Conservation (phyloP, 37 sponge, comb jelly and placozoan species). For the Halichondria panicea region DNA sequence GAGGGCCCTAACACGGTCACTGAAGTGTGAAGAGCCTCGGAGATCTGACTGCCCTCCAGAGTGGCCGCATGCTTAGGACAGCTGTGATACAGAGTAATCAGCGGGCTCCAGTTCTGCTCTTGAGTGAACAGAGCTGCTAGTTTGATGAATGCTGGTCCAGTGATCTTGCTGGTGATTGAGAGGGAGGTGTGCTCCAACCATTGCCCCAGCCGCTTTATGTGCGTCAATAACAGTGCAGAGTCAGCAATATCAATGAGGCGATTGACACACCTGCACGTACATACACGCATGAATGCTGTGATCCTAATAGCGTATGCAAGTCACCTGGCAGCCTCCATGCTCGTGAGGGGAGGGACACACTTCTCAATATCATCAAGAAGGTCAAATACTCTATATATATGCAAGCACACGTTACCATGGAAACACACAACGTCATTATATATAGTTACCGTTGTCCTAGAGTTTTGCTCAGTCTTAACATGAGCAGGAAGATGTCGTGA, state of each 20-base stretch:
- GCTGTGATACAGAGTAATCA: not conserved
- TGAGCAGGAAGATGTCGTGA: not conserved
- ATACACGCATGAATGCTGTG: not conserved
- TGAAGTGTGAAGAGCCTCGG: not conserved
- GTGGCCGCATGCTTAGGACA: not conserved
- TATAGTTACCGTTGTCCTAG: not conserved
- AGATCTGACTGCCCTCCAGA: not conserved
- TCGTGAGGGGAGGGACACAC: not conserved
- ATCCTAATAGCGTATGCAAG: not conserved
- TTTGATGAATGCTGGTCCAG: not conserved
- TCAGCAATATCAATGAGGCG: not conserved
- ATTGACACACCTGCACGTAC: not conserved
- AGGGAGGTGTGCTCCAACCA: constrained; percentile 1
- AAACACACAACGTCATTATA: not conserved
- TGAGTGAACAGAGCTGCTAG: not conserved
- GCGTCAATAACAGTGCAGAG: not conserved
- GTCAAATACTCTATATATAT: constrained; percentile 12
- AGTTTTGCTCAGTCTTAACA: not conserved
- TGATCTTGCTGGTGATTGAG: not conserved
- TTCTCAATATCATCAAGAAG: constrained; percentile 7
- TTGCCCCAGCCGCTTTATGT: not conserved
- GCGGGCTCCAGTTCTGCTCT: not conserved
- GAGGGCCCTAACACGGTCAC: not conserved
- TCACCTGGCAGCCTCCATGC: not conserved
- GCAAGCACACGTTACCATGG: not conserved